phyloP scores from a whole-genome alignment of 2,797 vertebrate species.

The Notoglanidium macrostoma region DNA sequence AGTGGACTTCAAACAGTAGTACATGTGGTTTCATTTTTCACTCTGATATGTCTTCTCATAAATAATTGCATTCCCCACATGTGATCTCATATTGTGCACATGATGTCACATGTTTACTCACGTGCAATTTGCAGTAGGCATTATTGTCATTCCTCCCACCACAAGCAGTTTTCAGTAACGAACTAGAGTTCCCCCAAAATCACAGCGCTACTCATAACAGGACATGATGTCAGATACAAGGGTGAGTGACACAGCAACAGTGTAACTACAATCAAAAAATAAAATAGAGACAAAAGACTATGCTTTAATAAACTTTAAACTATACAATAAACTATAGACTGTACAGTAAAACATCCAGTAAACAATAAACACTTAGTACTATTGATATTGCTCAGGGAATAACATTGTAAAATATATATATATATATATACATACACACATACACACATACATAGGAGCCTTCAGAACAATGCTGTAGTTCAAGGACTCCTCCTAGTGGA shows the following conservation, averaged over 20 bases:
- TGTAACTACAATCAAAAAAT: no score
- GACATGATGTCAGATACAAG: not conserved
- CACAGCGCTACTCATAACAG: no score
- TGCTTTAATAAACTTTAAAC: not conserved
- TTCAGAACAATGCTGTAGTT: not conserved
- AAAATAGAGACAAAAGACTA: not conserved
- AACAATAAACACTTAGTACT: not conserved
- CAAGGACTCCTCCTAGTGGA: conserved; percentile 27
- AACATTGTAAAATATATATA: not conserved
- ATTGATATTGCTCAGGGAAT: not conserved
- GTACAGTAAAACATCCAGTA: not conserved
- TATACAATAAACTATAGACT: not conserved
- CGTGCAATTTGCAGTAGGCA: not conserved
- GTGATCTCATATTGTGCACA: not conserved
- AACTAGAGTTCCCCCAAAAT: not conserved
- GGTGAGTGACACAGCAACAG: not conserved
- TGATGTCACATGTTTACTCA: not conserved
- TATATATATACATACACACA: conserved; percentile 3
- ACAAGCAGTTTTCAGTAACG: not conserved
- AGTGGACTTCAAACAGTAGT: not conserved
- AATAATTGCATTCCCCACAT: not conserved
- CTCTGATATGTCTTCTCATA: not conserved
- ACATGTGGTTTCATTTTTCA: not conserved
- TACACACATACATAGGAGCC: not conserved
- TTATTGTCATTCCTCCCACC: not conserved